A percentile compares a stretch with the other conserved stretches of the same genome.
phyloP scores from a whole-genome alignment of 92 coral and sea anemone species.

The Heliopora coerulea region DNA sequence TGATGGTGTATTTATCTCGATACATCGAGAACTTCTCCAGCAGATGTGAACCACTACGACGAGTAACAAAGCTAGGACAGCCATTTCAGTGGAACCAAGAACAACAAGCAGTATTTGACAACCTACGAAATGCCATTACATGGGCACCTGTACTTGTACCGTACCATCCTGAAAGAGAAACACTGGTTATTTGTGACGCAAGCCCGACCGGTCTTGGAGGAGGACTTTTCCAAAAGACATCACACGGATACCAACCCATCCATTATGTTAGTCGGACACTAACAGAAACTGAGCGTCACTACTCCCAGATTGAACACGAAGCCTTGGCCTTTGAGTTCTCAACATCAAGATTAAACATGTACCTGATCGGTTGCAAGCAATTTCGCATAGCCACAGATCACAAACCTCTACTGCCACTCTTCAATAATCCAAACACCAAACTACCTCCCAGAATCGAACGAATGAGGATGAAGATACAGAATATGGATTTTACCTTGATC shows the following conservation, averaged over 20 bases:
- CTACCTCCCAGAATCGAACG: conserved; percentile 66
- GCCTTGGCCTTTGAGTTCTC: conserved; percentile 55
- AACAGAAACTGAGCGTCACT: conserved; percentile 50
- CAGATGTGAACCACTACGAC: conserved; percentile 51
- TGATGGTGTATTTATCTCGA: conserved; percentile 58
- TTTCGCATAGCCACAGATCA: conserved; percentile 54
- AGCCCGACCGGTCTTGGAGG: conserved; percentile 61
- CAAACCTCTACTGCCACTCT: conserved; percentile 50
- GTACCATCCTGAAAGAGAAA: conserved; percentile 34
- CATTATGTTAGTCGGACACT: conserved; percentile 54
- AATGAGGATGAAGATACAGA: conserved; percentile 65
- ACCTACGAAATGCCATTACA: conserved; percentile 46
- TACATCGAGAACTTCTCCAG: conserved; percentile 50
- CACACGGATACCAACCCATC: conserved; percentile 56
- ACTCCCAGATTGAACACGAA: conserved; percentile 50
- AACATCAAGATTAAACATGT: conserved; percentile 47
- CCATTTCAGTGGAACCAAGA: conserved; percentile 41
- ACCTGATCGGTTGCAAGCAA: conserved; percentile 38
- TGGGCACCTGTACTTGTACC: conserved; percentile 45
- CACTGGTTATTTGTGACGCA: conserved; percentile 47
- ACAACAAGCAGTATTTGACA: conserved; percentile 45
- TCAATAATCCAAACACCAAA: conserved; percentile 59
- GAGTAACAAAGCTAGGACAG: conserved; percentile 37
- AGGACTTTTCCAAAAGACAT: conserved; percentile 58
- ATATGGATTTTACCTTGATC: conserved; percentile 53